Conservation (phyloP, 2,888 invertebrate genomes). For the Cataglyphis livida region DNA sequence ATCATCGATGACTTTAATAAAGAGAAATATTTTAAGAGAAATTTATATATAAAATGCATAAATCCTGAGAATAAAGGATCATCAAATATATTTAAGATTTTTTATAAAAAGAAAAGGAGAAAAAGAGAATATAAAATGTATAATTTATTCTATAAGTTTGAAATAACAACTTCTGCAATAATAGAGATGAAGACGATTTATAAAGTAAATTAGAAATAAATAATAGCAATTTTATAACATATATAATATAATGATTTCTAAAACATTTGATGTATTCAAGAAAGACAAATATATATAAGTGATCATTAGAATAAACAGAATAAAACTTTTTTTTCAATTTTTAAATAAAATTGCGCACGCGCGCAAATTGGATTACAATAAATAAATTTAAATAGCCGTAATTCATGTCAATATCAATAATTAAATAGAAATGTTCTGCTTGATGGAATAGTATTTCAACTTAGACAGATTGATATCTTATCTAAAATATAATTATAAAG, state of each 20-base stretch:
- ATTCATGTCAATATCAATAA: not conserved
- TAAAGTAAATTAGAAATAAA: not conserved
- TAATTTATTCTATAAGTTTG: not conserved
- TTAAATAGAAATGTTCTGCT: not conserved
- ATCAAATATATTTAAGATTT: not conserved
- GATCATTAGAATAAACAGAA: not conserved
- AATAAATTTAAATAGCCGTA: not conserved
- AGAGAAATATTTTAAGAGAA: not conserved
- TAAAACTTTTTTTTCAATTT: not conserved
- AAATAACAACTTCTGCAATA: not conserved
- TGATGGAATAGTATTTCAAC: not conserved
- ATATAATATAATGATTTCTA: not conserved
- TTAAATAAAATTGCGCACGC: not conserved
- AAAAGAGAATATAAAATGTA: not conserved
- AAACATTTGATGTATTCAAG: not conserved
- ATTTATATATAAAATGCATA: not conserved
- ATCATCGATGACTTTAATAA: conserved; percentile 3
- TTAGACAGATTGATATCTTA: not conserved
- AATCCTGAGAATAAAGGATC: conserved; percentile 19
- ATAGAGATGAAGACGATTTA: not conserved
- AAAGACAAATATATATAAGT: not conserved
- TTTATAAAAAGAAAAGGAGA: not conserved
- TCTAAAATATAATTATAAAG: conserved; percentile 48
- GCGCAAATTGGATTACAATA: not conserved
- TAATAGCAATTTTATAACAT: not conserved